Percentiles rank a stretch among this genome's conserved stretches.
phyloP scores from a whole-genome alignment of 2,797 vertebrate genomes.

The Oreortyx pictus region DNA sequence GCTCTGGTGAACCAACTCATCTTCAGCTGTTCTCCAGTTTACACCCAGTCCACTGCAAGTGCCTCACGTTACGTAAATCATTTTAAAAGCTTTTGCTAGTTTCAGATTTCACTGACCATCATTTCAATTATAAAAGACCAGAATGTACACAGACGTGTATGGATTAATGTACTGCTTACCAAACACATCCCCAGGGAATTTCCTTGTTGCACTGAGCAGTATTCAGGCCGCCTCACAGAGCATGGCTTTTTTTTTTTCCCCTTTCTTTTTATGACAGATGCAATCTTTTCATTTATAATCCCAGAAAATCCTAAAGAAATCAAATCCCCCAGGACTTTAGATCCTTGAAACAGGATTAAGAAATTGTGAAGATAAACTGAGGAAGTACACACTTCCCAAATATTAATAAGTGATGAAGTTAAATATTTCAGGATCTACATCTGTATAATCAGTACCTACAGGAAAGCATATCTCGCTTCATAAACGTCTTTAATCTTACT shows the following conservation, averaged over 20 bases:
- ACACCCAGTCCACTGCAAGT: background rate
- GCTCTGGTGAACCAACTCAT: background rate
- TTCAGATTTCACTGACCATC: background rate
- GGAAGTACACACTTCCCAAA: background rate
- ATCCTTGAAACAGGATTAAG: background rate
- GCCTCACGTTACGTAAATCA: background rate
- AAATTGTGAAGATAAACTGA: background rate
- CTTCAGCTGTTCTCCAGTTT: background rate
- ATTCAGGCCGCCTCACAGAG: background rate
- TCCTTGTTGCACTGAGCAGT: background rate
- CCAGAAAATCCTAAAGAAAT: background rate
- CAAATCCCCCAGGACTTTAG: background rate
- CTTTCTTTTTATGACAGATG: background rate
- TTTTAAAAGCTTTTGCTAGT: background rate
- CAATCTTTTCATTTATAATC: background rate
- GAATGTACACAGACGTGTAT: background rate
- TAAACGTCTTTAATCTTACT: background rate
- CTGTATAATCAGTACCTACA: background rate
- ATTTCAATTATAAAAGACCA: background rate
- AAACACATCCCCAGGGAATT: background rate
- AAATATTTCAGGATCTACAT: background rate
- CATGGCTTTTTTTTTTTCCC: rapidly evolving
- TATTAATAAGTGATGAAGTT: background rate
- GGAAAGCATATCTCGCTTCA: background rate
- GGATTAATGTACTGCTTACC: background rate